Evolutionary conservation across 2,797 vertebrate genomes (phyloP).

Genomic region (Sternotherus odoratus): DNA sequence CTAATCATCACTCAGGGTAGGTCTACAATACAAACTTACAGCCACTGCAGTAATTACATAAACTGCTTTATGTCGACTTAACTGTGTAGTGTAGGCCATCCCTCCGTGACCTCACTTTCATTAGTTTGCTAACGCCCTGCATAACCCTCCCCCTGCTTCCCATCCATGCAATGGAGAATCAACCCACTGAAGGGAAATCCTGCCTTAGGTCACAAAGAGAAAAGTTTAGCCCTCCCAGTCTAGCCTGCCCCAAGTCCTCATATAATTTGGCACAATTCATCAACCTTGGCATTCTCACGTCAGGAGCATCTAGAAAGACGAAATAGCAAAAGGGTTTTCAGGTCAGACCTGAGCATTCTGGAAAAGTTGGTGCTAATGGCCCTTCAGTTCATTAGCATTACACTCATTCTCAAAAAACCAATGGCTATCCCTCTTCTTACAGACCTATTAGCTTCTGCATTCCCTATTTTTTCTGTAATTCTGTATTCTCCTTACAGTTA

Average conservation of each 20-base stretch:
- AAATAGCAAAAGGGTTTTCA: slow-evolving; percentile 68
- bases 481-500: slow-evolving; percentile 66
- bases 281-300: slow-evolving; percentile 37
- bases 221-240: slow-evolving; percentile 49
- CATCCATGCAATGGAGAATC: not conserved
- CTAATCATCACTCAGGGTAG: not conserved
- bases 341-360: slow-evolving; percentile 58
- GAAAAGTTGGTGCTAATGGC: slow-evolving; percentile 46
- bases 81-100: no score
- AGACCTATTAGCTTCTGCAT: slow-evolving; percentile 35
- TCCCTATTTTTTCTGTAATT: slow-evolving; percentile 47
- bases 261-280: slow-evolving; percentile 56
- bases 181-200: not conserved
- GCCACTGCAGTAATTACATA: no score
- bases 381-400: slow-evolving; percentile 57
- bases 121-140: slow-evolving; percentile 37
- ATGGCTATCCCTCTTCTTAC: slow-evolving; percentile 37
- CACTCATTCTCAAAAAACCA: not conserved
- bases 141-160: slow-evolving; percentile 21
- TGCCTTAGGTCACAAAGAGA: slow-evolving; percentile 19
- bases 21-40: no score
- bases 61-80: no score
- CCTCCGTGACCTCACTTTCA: not conserved
- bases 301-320: slow-evolving; percentile 21
- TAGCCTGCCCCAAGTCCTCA: slow-evolving; percentile 46